Percentiles rank a stretch among this genome's conserved stretches.
Conservation (phyloP, 2,113 vertebrate species). For the Micronycteris hirsuta region DNA sequence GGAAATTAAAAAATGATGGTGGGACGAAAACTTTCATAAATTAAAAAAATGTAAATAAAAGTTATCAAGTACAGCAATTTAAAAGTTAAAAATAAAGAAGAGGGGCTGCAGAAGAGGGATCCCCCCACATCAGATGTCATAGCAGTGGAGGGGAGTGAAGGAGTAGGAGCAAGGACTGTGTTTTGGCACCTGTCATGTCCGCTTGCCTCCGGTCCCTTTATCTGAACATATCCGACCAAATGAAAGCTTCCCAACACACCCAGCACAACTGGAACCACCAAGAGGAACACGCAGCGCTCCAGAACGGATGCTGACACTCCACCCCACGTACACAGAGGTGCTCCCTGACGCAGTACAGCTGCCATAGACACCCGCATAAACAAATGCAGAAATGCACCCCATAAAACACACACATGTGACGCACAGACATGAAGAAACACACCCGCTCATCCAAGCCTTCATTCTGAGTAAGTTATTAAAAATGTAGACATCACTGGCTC, state of each 20-base stretch:
- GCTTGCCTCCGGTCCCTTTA: not conserved
- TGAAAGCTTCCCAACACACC: not conserved
- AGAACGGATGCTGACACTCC: not conserved
- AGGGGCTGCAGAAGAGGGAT: not conserved
- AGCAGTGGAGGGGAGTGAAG: not conserved
- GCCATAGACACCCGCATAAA: not conserved
- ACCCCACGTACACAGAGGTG: not conserved
- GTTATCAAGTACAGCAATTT: not conserved
- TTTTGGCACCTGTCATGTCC: not conserved
- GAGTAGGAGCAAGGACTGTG: not conserved
- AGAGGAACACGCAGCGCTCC: not conserved
- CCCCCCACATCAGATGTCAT: not conserved
- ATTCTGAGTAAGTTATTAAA: conserved; percentile 86
- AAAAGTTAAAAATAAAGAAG: not conserved
- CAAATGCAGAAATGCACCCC: not conserved
- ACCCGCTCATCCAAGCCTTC: conserved; percentile 69
- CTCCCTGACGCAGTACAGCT: not conserved
- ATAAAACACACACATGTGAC: not conserved
- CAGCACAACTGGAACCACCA: not conserved
- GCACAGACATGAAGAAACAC: conserved; percentile 49
- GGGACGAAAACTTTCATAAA: not conserved
- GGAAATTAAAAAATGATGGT: not conserved
- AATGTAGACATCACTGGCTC: conserved; percentile 86
- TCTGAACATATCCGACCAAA: not conserved
- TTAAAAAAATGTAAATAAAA: not conserved